A percentile compares a stretch with the other conserved stretches of the same genome.
Evolutionary conservation across 2,797 vertebrate genomes (phyloP).

Genomic region (Octomys mimax): DNA sequence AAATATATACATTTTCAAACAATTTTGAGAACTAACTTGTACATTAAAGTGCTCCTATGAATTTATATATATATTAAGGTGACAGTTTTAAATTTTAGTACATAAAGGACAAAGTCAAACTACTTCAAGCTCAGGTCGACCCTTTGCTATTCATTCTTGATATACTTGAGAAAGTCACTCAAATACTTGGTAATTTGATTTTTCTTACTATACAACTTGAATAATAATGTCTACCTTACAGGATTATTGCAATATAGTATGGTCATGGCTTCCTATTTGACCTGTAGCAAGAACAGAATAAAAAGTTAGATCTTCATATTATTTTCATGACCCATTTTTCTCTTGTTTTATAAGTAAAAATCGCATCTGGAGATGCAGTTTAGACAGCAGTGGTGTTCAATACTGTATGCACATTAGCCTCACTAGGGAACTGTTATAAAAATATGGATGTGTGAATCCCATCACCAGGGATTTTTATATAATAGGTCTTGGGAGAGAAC

Average conservation of each 20-base stretch:
- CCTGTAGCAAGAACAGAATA: background rate
- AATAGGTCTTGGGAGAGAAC: slow-evolving; percentile 57
- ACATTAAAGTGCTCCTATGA: background rate
- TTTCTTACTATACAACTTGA: background rate
- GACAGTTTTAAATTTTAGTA: background rate
- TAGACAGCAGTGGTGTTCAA: slow-evolving; percentile 33
- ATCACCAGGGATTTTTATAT: slow-evolving; percentile 70
- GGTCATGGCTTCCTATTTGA: background rate
- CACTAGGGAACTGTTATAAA: slow-evolving; percentile 50
- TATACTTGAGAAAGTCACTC: background rate
- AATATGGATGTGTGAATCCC: slow-evolving; percentile 48
- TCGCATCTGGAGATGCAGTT: slow-evolving; percentile 67
- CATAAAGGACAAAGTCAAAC: background rate
- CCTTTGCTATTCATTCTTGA: background rate
- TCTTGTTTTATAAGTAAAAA: slow-evolving; percentile 64
- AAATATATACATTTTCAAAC: background rate
- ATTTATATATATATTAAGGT: background rate
- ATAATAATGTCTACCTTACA: background rate
- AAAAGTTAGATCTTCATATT: background rate
- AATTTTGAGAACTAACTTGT: slow-evolving; percentile 16
- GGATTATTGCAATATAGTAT: background rate
- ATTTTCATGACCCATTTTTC: slow-evolving; percentile 32
- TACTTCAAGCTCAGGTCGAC: background rate
- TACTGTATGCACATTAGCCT: slow-evolving; percentile 36
- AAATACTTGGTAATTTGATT: background rate